These are phyloP conservation scores for Drosophila eohydei DNA, from an alignment of 2,888 invertebrate genomes.

Conservation along the genomic window DNA sequence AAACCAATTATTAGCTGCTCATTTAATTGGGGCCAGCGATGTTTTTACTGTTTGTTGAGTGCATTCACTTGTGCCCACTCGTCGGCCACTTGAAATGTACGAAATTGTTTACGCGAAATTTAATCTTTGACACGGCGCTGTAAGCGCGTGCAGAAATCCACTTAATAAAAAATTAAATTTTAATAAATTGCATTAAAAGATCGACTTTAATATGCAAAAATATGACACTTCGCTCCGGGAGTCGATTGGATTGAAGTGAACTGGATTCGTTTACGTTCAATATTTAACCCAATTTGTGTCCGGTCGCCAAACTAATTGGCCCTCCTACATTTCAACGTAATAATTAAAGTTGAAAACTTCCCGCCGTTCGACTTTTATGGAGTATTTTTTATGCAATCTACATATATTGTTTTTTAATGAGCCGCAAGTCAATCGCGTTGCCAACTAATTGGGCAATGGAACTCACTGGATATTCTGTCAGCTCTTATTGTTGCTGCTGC, in stretches of 20 bases:
- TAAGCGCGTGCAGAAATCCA: slow-evolving; percentile 53
- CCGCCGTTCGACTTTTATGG: slow-evolving; percentile 31
- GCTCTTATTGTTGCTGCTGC: slow-evolving; percentile 1
- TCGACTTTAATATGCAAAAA: slow-evolving; percentile 55
- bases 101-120: slow-evolving; percentile 47
- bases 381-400: slow-evolving; percentile 63
- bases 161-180: slow-evolving; percentile 67
- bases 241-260: slow-evolving; percentile 11
- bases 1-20: slow-evolving; percentile 17
- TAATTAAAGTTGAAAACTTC: slow-evolving; percentile 66
- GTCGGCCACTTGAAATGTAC: slow-evolving; percentile 14
- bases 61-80: slow-evolving; percentile 11
- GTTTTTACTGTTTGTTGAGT: slow-evolving; percentile 3
- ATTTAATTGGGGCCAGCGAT: slow-evolving; percentile 17
- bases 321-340: slow-evolving; percentile 55
- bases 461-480: slow-evolving; percentile 34
- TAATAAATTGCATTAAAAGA: slow-evolving; percentile 71
- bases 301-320: slow-evolving; percentile 64
- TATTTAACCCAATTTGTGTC: slow-evolving; percentile 56
- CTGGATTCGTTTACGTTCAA: slow-evolving; percentile 23
- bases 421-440: slow-evolving; percentile 76
- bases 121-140: slow-evolving; percentile 40
- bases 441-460: slow-evolving; percentile 69
- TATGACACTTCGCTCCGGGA: slow-evolving; percentile 45
- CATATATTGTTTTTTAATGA: slow-evolving; percentile 81